Conservation (phyloP, 1,140 invertebrate species). For the Pseudomyrmex cubaensis region DNA sequence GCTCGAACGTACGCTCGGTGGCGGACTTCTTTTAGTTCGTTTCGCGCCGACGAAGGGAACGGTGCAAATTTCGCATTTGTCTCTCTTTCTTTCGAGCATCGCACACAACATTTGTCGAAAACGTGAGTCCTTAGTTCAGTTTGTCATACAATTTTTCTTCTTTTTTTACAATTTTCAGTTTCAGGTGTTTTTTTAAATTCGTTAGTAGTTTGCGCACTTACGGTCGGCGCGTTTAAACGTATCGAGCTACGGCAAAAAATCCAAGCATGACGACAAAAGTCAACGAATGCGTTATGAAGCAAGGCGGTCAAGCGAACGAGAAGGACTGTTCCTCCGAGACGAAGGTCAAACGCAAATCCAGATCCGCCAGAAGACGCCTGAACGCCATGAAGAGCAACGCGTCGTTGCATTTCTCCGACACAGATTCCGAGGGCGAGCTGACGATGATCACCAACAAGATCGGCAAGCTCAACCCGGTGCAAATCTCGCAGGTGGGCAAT, state of each 20-base stretch:
- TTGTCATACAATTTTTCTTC: slow-evolving; percentile 40
- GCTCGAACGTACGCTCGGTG: slow-evolving; percentile 69
- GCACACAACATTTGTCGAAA: background rate
- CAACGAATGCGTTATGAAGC: background rate
- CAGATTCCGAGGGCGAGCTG: slow-evolving; percentile 83
- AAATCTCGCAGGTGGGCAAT: background rate
- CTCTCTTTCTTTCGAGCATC: slow-evolving; percentile 26
- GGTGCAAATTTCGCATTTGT: slow-evolving; percentile 7
- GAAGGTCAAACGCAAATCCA: slow-evolving; percentile 80
- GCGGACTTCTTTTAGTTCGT: slow-evolving; percentile 76
- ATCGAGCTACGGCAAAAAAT: slow-evolving; percentile 2
- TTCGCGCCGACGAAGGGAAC: slow-evolving; percentile 62
- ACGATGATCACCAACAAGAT: slow-evolving; percentile 62
- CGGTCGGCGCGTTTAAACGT: slow-evolving; percentile 23
- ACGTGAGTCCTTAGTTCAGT: slow-evolving; percentile 60
- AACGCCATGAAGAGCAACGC: slow-evolving; percentile 82
- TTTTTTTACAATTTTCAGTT: slow-evolving; percentile 67
- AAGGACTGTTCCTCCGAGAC: slow-evolving; percentile 48
- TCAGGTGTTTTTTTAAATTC: slow-evolving; percentile 72
- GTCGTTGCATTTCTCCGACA: slow-evolving; percentile 83
- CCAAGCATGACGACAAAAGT: slow-evolving; percentile 33
- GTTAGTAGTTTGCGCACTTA: slow-evolving; percentile 67
- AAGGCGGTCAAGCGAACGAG: background rate
- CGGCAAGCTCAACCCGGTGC: slow-evolving; percentile 47
- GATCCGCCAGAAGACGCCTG: slow-evolving; percentile 78